Percentiles rank a stretch among this genome's conserved stretches.
phyloP scores from a whole-genome alignment of 2,113 vertebrate genomes.

The Pseudopodoces humilis region DNA sequence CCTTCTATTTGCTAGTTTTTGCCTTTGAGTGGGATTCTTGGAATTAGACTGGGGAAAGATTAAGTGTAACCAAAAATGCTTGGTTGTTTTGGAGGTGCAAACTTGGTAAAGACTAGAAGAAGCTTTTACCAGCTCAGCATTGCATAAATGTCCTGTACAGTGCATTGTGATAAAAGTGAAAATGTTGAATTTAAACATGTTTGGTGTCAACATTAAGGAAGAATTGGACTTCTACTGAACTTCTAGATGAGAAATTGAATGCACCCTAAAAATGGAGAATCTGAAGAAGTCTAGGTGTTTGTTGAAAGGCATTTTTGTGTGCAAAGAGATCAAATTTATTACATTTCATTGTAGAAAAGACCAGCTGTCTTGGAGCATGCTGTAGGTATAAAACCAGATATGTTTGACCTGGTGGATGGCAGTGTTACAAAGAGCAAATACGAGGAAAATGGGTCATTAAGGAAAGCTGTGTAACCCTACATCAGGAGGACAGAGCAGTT shows the following conservation, averaged over 20 bases:
- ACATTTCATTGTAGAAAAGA: not conserved
- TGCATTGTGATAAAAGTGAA: not conserved
- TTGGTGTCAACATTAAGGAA: not conserved
- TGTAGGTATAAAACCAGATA: not conserved
- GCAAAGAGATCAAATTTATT: not conserved
- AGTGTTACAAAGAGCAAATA: not conserved
- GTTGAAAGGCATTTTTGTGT: not conserved
- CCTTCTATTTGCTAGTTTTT: not conserved
- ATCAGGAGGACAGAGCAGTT: not conserved
- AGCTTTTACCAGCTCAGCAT: not conserved
- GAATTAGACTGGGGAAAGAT: not conserved
- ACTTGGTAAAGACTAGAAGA: not conserved
- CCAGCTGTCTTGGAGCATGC: fast-evolving
- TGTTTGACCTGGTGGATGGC: not conserved
- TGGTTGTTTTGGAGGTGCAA: not conserved
- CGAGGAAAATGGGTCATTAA: not conserved
- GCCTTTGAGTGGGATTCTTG: not conserved
- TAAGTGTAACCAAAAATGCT: not conserved
- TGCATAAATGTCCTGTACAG: fast-evolving
- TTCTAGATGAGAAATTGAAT: not conserved
- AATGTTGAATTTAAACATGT: not conserved
- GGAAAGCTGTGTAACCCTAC: not conserved
- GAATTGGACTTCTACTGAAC: not conserved
- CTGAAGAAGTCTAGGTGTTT: not conserved
- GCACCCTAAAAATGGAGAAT: not conserved